Conservation (phyloP, 2,888 invertebrate species). For the Apamea sordens region DNA sequence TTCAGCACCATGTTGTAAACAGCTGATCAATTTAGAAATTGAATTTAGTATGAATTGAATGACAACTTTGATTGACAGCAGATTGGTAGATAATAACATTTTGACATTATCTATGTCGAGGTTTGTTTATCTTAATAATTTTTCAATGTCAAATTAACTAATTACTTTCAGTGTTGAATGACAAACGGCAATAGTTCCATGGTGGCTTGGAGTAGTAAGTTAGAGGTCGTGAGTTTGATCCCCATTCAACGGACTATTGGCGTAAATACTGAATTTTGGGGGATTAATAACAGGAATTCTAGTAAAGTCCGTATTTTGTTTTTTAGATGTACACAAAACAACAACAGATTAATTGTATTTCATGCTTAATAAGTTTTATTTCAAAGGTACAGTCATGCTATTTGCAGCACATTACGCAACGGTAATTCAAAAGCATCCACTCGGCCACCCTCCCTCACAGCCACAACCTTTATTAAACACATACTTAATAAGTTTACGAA, state of each 20-base stretch:
- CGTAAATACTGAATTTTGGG: too few species aligned
- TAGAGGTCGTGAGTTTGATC: neutral
- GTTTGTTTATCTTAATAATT: neutral
- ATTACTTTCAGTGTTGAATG: constrained; percentile 14
- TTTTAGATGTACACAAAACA: neutral
- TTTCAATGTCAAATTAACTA: constrained; percentile 4
- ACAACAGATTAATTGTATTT: neutral
- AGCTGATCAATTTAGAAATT: constrained; percentile 41
- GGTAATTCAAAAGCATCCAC: constrained; percentile 1
- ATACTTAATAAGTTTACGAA: constrained; percentile 42
- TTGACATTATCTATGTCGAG: constrained; percentile 5
- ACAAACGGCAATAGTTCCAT: neutral
- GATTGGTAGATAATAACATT: constrained; percentile 17
- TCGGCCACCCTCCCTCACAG: neutral
- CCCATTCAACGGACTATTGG: neutral
- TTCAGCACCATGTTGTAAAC: constrained; percentile 30
- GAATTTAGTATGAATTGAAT: constrained; percentile 26
- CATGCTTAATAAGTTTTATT: neutral
- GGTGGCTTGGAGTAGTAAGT: neutral
- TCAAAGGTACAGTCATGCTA: constrained; percentile 9
- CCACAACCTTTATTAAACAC: constrained; percentile 41
- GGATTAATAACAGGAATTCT: too few species aligned
- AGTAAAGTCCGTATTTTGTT: too few species aligned
- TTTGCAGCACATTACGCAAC: constrained; percentile 11
- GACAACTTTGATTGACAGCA: constrained; percentile 29